Conservation (phyloP, 2,797 vertebrate genomes). For the Oreochromis grahami region DNA sequence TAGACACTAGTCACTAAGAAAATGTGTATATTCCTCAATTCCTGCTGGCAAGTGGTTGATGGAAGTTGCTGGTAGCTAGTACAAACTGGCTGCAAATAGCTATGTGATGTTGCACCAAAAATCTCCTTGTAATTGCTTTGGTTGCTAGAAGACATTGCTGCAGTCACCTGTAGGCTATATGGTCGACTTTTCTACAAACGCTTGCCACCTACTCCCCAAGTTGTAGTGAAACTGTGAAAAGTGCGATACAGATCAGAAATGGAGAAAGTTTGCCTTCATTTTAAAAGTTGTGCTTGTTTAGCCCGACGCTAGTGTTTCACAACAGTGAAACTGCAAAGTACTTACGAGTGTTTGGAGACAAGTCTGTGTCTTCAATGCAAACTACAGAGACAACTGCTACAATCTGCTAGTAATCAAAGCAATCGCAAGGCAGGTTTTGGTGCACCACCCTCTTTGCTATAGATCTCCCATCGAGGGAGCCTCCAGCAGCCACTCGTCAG, state of each 20-base stretch:
- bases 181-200: background rate
- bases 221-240: background rate
- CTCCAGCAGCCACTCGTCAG: background rate
- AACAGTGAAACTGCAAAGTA: background rate
- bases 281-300: background rate
- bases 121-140: background rate
- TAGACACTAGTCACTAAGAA: background rate
- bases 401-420: background rate
- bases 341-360: background rate
- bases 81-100: background rate
- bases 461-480: background rate
- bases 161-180: background rate
- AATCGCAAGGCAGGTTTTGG: background rate
- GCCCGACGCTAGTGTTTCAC: background rate
- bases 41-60: background rate
- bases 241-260: background rate
- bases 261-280: background rate
- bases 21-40: background rate
- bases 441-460: background rate
- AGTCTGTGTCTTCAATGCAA: background rate
- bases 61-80: background rate
- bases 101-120: background rate
- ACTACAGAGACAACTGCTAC: background rate
- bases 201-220: background rate
- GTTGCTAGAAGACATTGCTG: background rate